phyloP scores from a whole-genome alignment of 2,888 invertebrate species.

The Asteroscopus sphinx region DNA sequence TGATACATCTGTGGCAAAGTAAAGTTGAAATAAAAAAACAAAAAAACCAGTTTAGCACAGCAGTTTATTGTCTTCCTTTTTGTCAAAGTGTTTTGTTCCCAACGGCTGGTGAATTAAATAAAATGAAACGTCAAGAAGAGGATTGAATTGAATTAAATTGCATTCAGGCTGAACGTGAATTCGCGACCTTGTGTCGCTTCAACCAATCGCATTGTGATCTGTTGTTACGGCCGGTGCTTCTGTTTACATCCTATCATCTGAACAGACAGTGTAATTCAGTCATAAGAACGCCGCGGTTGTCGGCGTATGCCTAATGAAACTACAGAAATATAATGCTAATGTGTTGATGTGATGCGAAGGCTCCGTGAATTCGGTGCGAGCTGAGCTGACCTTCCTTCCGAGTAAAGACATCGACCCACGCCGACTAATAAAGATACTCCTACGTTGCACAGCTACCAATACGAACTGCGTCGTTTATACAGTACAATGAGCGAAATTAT shows the following conservation, averaged over 20 bases:
- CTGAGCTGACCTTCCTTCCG: constrained; percentile 80
- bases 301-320: constrained; percentile 64
- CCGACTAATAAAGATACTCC: constrained; percentile 82
- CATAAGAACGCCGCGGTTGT: constrained; percentile 62
- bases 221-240: constrained; percentile 80
- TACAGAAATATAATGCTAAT: constrained; percentile 69
- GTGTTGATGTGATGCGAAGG: constrained; percentile 64
- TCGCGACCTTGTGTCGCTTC: constrained; percentile 72
- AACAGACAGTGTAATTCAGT: constrained; percentile 63
- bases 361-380: constrained; percentile 66
- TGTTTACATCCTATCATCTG: constrained; percentile 76
- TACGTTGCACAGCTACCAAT: constrained; percentile 73
- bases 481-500: constrained; percentile 73
- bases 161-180: constrained; percentile 67
- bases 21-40: too few species aligned
- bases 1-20: constrained; percentile 56
- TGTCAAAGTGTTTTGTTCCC: constrained; percentile 61
- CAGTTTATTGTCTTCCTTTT: constrained; percentile 59
- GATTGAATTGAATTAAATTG: constrained; percentile 68
- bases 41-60: constrained; percentile 62
- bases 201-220: constrained; percentile 69
- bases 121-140: constrained; percentile 77
- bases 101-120: constrained; percentile 73
- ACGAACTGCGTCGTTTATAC: constrained; percentile 72
- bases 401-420: constrained; percentile 84